Base-by-base conservation (phyloP, 2,888 invertebrate species). In the Cerceris rybyensis region DNA sequence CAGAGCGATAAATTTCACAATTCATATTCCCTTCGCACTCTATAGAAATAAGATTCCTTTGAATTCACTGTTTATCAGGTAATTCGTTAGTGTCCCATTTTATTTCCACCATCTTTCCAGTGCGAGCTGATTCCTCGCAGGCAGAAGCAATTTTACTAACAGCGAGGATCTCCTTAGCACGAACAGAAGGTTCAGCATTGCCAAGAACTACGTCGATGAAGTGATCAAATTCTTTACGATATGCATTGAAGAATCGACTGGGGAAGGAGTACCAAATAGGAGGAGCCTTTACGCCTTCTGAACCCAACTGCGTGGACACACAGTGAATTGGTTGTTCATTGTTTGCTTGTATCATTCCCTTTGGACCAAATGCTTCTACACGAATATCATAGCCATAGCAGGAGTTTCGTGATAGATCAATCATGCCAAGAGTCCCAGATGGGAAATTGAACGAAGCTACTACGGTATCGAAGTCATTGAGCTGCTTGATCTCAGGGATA, bases 381-480 rank as follows among this genome's bases (percentile, higher is more conserved):
- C 96, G 93, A 89, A 96, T 95, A 81, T 96, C 96, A 84, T 96
- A 96, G 1, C 96, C 96, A 85, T 95, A 95, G 11, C 92, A 91
- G 46, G 94, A 94, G 89, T 93, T 94, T 46, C 96, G 93, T 82
- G 95, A 95, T 70, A 95, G 92, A 88, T 96, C 96, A 58, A 95
- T 94, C 64, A 94, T 93, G 5, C 93, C 95, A 39, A 96, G 89
- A 2, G 94, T 93, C 2, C 96, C 96, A 54, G 94, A 94, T 0
- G 95, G 94, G 88, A 94, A 96, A 58, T 94, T 94, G 50, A 96
- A 90, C 5, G 94, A 91, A 65, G 94, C 94, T 0, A 93, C 94
- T 1, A 95, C 94, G 0, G 94, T 95, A 88, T 96, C 96, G 75
- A 94, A 94, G 90, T 96, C 95, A 68, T 94, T 91, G 50, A 95